A percentile compares a stretch with the other conserved stretches of the same genome.
Conservation (phyloP, 2,888 invertebrate species). For the Lypha dubia region DNA sequence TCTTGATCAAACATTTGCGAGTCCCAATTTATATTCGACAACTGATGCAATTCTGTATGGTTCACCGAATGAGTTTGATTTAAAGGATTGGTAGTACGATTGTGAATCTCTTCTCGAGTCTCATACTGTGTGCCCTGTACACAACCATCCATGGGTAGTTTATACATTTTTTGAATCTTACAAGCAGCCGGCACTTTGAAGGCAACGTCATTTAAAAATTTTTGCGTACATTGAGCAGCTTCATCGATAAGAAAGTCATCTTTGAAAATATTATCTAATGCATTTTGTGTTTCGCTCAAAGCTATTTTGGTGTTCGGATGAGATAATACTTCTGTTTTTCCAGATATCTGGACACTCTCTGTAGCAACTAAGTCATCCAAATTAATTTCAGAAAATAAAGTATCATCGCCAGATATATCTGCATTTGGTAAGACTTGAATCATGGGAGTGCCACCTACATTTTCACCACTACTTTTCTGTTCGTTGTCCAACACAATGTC, state of each 20-base stretch:
- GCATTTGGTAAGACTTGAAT: conserved; percentile 37
- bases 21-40: conserved; percentile 79
- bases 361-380: conserved; percentile 61
- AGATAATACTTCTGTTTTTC: conserved; percentile 5
- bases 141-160: conserved; percentile 68
- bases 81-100: conserved; percentile 72
- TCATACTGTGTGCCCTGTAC: conserved; percentile 81
- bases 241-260: conserved; percentile 72
- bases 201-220: conserved; percentile 80
- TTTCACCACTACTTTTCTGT: conserved; percentile 30
- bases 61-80: conserved; percentile 39
- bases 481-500: conserved; percentile 74
- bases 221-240: conserved; percentile 79
- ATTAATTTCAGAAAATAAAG: conserved; percentile 77
- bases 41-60: conserved; percentile 72
- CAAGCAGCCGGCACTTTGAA: conserved; percentile 75
- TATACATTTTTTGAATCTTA: conserved; percentile 19
- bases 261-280: conserved; percentile 32
- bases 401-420: conserved; percentile 69
- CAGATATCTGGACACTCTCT: background rate
- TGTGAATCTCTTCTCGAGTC: conserved; percentile 77
- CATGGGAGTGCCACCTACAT: conserved; percentile 43
- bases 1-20: conserved; percentile 77
- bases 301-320: background rate
- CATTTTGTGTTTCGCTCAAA: conserved; percentile 19